Percentiles rank a stretch among this genome's conserved stretches.
phyloP scores from a whole-genome alignment of 2,888 invertebrate species.

The Pollenia amentaria region DNA sequence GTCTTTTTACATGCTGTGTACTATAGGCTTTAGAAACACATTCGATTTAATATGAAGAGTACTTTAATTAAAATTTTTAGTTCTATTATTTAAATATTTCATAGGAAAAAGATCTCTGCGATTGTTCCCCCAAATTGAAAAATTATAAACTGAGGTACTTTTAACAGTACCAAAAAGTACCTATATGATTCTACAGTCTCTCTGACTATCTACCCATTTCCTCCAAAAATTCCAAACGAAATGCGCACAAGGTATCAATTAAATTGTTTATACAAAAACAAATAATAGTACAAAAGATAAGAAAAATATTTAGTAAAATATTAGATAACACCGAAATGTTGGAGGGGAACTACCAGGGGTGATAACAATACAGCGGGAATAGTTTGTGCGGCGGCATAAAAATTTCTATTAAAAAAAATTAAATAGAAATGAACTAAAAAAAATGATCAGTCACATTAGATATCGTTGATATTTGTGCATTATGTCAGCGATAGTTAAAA shows the following conservation, averaged over 20 bases:
- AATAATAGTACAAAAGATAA: slow-evolving; percentile 51
- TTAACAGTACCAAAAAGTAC: too few relatives aligned
- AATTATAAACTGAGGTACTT: too few relatives aligned
- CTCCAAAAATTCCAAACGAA: slow-evolving; percentile 36
- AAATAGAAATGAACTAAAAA: background rate
- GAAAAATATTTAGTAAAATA: slow-evolving; percentile 6
- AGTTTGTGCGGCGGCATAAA: background rate
- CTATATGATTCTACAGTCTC: too few relatives aligned
- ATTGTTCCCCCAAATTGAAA: too few relatives aligned
- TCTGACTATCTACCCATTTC: background rate
- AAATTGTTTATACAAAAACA: slow-evolving; percentile 50
- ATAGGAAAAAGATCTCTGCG: too few relatives aligned
- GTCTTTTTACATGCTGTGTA: too few relatives aligned
- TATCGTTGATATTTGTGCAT: slow-evolving; percentile 34
- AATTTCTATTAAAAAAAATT: slow-evolving; percentile 1
- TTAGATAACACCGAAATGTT: background rate
- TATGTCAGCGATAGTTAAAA: slow-evolving; percentile 41
- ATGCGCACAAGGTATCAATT: slow-evolving; percentile 68
- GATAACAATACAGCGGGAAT: slow-evolving; percentile 9
- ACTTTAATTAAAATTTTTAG: too few relatives aligned
- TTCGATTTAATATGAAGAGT: too few relatives aligned
- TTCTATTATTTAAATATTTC: too few relatives aligned
- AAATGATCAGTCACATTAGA: slow-evolving; percentile 4
- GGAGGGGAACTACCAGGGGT: background rate
- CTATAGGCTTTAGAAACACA: too few relatives aligned